phyloP scores from a whole-genome alignment of 2,113 vertebrate species.

The Tympanuchus pallidicinctus region DNA sequence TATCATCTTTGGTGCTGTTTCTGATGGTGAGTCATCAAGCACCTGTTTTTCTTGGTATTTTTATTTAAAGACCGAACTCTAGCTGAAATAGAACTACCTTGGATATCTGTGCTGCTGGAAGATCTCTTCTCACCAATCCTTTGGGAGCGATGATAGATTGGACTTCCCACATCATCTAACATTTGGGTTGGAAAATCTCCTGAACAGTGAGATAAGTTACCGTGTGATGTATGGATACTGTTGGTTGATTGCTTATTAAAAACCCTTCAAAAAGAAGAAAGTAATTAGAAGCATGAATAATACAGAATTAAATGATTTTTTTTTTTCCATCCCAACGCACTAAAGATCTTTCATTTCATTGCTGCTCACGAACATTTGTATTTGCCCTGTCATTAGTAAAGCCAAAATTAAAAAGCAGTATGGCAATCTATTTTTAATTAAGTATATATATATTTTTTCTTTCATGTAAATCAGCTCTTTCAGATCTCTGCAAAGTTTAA shows the following conservation, averaged over 20 bases:
- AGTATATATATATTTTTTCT: background rate
- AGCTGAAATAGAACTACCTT: conserved; percentile 79
- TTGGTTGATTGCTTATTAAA: conserved; percentile 80
- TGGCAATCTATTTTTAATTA: background rate
- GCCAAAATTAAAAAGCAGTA: background rate
- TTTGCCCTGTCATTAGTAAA: background rate
- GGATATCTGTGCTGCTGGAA: conserved; percentile 86
- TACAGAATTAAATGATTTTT: background rate
- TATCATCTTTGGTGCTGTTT: background rate
- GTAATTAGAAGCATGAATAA: background rate
- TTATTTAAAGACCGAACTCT: background rate
- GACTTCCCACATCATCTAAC: conserved; percentile 85
- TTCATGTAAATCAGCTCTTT: background rate
- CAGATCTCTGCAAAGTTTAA: background rate
- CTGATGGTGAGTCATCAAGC: background rate
- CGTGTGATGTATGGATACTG: conserved; percentile 81
- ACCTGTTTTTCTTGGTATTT: background rate
- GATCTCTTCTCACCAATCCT: conserved; percentile 88
- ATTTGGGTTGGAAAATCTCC: conserved; percentile 80
- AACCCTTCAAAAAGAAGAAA: conserved; percentile 72
- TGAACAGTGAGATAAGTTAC: conserved; percentile 86
- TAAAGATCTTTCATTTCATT: background rate
- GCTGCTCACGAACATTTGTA: background rate
- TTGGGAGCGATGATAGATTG: conserved; percentile 72
- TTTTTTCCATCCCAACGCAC: background rate